A percentile compares a stretch with the other conserved stretches of the same genome.
These are phyloP conservation scores for Babyrousa celebensis DNA, from an alignment of 2,797 vertebrate species.

Conservation along the genomic window DNA sequence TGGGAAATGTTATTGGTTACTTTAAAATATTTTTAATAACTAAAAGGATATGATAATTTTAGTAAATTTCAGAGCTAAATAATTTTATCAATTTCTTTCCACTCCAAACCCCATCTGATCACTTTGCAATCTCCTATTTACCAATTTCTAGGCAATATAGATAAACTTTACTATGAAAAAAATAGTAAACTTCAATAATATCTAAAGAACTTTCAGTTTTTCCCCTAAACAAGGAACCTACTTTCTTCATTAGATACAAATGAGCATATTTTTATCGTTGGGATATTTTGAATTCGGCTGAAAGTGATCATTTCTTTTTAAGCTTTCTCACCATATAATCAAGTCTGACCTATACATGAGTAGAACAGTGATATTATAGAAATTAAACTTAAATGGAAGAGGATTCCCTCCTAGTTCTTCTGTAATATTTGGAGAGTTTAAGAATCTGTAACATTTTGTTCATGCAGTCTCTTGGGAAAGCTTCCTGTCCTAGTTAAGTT, in stretches of 20 bases:
- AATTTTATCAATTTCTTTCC: conserved; percentile 31
- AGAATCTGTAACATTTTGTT: conserved; percentile 72
- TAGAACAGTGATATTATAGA: background rate
- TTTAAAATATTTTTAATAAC: conserved; percentile 46
- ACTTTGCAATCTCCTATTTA: background rate
- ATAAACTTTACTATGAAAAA: conserved; percentile 47
- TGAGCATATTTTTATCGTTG: background rate
- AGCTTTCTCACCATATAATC: background rate
- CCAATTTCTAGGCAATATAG: background rate
- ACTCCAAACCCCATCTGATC: background rate
- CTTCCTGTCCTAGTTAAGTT: conserved; percentile 58
- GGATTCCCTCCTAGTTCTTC: background rate
- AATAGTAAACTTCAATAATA: background rate
- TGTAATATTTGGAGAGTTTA: conserved; percentile 55
- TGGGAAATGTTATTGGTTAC: background rate
- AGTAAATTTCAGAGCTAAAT: conserved; percentile 38
- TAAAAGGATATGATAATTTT: background rate
- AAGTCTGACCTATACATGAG: background rate
- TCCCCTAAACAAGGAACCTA: background rate
- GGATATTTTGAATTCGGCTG: conserved; percentile 24
- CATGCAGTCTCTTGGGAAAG: conserved; percentile 28
- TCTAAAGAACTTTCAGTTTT: background rate
- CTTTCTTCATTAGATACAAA: conserved; percentile 25
- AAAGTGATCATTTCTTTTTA: conserved; percentile 1
- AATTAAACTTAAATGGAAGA: conserved; percentile 41